These are phyloP conservation scores for Ammodytes marinus DNA, from an alignment of 2,113 vertebrate genomes.

Conservation along the genomic window DNA sequence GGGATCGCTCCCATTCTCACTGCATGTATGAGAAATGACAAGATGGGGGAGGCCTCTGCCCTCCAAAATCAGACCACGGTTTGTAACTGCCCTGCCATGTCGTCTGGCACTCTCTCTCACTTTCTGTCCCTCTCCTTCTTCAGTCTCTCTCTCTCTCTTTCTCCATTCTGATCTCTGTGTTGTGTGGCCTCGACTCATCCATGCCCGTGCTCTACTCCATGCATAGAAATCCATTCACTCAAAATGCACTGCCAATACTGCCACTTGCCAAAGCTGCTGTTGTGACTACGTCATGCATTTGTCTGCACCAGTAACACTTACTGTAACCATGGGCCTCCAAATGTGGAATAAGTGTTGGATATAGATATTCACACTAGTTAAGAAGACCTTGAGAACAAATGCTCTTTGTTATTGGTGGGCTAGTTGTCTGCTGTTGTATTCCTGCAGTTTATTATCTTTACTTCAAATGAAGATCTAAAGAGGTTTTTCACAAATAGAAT, in stretches of 20 bases:
- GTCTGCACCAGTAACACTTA: conserved; percentile 38
- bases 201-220: conserved; percentile 91
- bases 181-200: conserved; percentile 92
- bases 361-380: neutral
- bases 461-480: neutral
- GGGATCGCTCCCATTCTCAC: conserved; percentile 99
- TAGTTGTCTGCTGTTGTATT: neutral
- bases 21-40: conserved; percentile 99
- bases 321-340: conserved; percentile 21
- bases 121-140: conserved; percentile 12
- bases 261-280: conserved; percentile 54
- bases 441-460: no score
- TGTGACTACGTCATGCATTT: conserved; percentile 33
- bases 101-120: conserved; percentile 54
- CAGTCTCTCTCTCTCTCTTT: conserved; percentile 60
- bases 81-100: conserved; percentile 91
- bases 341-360: conserved; percentile 25
- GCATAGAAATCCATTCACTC: conserved; percentile 90
- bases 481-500: neutral
- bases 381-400: neutral
- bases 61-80: conserved; percentile 99
- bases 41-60: conserved; percentile 97
- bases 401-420: neutral
- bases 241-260: conserved; percentile 72
- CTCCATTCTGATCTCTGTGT: conserved; percentile 88